Evolutionary conservation across 2,888 invertebrate genomes (phyloP), one percentile per base, ranked within the genome.

Genomic region (Gnatocerus cornutus): DNA sequence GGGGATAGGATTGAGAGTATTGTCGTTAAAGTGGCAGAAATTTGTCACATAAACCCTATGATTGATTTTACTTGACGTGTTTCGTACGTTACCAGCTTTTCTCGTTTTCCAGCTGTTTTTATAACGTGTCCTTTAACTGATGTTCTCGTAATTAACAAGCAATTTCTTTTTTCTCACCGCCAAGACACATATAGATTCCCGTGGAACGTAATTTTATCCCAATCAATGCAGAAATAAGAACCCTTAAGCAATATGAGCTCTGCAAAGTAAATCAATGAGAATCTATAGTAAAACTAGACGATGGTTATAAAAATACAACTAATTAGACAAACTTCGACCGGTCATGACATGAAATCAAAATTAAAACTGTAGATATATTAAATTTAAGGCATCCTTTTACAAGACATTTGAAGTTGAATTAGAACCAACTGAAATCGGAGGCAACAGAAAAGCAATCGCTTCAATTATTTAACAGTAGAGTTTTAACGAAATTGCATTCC

Each of bases 11-110:
- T 73, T 71, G 53, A 73, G 71, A 73, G 71, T 66, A 71, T 59
- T 73, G 73, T 69, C 71, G 69, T 69, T 73, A 64, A 73, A 73
- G 68, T 71, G 71, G 64, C 73, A 73, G 73, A 73, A 69, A 73
- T 73, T 73, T 73, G 73, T 73, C 73, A 73, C 71, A 73, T 71
- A 71, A 73, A 73, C 73, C 71, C 73, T 64, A 73, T 73, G 71
- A 73, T 73, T 73, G 71, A 73, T 73, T 73, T 70, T 69, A 66
- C 69, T 69, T 70, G 71, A 59, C 69, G 62, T 59, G 64, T 70
- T 72, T 59, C 62, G 45, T 68, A 69, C 53, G 70, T 63, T 48
- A 58, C 13, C 50, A 37, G 46, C 30, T 65, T 45, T 10, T 9
- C 39, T 21, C 48, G 27, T 21, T 46, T 50, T 50, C 21, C 27